Evolutionary conservation across 2,113 vertebrate genomes (phyloP).

Genomic region (Neolamprologus tretocephalus): DNA sequence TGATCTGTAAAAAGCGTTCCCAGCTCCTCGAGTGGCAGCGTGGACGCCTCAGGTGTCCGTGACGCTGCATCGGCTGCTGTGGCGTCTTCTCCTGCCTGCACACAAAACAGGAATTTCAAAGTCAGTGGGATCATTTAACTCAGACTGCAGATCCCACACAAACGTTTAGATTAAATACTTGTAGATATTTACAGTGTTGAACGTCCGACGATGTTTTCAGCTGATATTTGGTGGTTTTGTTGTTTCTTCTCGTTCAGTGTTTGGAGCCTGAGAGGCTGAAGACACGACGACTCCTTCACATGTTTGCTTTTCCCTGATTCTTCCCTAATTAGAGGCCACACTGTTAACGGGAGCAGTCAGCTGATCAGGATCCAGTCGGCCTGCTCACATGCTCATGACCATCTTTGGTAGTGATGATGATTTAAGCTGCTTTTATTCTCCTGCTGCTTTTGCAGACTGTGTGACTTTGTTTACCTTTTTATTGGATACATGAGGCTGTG

Average conservation of each 20-base stretch:
- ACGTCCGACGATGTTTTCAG: background rate
- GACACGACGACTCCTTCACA: background rate
- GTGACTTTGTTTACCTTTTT: background rate
- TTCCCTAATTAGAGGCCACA: background rate
- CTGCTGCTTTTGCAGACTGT: background rate
- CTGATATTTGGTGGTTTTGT: background rate
- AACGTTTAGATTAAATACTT: accelerated
- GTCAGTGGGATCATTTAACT: background rate
- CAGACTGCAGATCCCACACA: background rate
- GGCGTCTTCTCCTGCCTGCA: too few relatives aligned
- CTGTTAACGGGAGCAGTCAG: background rate
- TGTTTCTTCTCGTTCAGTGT: background rate
- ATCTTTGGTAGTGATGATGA: background rate
- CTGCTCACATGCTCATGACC: background rate
- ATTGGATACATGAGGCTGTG: background rate
- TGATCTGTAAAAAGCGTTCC: accelerated
- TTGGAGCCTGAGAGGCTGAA: background rate
- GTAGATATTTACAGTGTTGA: background rate
- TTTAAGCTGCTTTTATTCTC: background rate
- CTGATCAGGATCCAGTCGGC: background rate
- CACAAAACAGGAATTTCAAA: background rate
- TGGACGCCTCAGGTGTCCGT: background rate
- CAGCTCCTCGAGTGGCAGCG: background rate
- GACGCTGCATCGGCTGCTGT: accelerated
- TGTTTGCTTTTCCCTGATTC: background rate